These are phyloP conservation scores for Coremacera marginata DNA, from an alignment of 2,888 invertebrate genomes.

Conservation along the genomic window DNA sequence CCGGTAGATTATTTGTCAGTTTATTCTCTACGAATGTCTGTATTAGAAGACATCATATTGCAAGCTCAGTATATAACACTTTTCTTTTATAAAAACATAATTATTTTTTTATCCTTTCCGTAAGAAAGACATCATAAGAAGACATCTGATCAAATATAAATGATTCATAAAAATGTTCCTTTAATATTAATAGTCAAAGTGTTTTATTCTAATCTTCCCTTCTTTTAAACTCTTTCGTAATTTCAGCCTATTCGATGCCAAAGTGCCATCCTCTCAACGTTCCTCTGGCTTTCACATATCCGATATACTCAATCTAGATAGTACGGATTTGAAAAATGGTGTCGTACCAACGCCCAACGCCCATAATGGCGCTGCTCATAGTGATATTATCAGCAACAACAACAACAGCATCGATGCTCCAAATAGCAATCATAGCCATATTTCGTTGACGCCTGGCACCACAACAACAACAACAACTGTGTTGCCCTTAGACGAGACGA, in stretches of 20 bases:
- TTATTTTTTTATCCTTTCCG: too few relatives aligned
- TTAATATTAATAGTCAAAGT: too few relatives aligned
- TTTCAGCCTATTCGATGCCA: conserved; percentile 81
- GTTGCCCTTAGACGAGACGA: not conserved
- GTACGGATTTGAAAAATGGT: conserved; percentile 69
- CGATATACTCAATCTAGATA: conserved; percentile 91
- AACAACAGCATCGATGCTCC: conserved; percentile 19
- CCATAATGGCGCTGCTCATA: conserved; percentile 45
- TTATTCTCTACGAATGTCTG: too few relatives aligned
- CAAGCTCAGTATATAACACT: too few relatives aligned
- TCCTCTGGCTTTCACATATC: conserved; percentile 91
- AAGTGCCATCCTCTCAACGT: conserved; percentile 74
- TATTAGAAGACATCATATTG: too few relatives aligned
- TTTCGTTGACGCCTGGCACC: not conserved
- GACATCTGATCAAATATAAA: too few relatives aligned
- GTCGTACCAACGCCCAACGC: conserved; percentile 48
- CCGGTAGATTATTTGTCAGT: conserved; percentile 19
- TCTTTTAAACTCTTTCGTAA: conserved; percentile 36
- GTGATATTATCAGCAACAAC: conserved; percentile 51
- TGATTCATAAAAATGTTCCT: too few relatives aligned
- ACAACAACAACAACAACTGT: conserved; percentile 9
- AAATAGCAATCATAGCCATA: conserved; percentile 10
- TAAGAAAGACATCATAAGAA: too few relatives aligned
- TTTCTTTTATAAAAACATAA: too few relatives aligned
- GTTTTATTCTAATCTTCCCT: not conserved